Conservation (phyloP, 1,140 invertebrate genomes). For the Temnothorax curvispinosus region DNA sequence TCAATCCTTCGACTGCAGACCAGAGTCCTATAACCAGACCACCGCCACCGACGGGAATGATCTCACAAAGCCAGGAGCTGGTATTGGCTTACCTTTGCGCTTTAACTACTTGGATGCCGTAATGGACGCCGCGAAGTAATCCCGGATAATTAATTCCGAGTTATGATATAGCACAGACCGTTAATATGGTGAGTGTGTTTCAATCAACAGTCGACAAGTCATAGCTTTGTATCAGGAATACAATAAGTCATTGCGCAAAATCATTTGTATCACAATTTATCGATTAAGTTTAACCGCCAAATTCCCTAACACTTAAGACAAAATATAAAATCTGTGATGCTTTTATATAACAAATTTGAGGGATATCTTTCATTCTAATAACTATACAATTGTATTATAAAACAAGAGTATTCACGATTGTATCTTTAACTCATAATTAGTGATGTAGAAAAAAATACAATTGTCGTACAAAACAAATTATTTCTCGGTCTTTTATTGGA, state of each 20-base stretch:
- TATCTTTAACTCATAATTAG: neutral
- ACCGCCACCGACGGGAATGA: conserved; percentile 59
- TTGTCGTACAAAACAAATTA: neutral
- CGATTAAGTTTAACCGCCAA: neutral
- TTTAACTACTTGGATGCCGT: conserved; percentile 53
- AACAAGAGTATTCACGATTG: neutral
- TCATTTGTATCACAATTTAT: neutral
- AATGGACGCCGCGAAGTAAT: conserved; percentile 66
- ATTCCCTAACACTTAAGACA: neutral
- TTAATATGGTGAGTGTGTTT: conserved; percentile 60
- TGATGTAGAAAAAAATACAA: neutral
- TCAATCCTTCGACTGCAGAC: conserved; percentile 39
- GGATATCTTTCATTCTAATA: neutral
- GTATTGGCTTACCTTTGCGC: conserved; percentile 51
- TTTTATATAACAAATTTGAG: neutral
- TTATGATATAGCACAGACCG: conserved; percentile 38
- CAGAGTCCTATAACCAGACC: conserved; percentile 38
- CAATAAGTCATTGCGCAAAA: neutral
- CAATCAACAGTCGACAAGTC: conserved; percentile 56
- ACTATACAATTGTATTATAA: neutral
- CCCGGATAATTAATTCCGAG: conserved; percentile 72
- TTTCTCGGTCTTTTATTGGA: neutral
- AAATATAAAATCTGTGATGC: neutral
- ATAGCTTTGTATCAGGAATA: conserved; percentile 19
- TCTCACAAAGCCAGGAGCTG: conserved; percentile 61